Conservation (phyloP, 2,797 vertebrate genomes). For the Acanthis flammea region DNA sequence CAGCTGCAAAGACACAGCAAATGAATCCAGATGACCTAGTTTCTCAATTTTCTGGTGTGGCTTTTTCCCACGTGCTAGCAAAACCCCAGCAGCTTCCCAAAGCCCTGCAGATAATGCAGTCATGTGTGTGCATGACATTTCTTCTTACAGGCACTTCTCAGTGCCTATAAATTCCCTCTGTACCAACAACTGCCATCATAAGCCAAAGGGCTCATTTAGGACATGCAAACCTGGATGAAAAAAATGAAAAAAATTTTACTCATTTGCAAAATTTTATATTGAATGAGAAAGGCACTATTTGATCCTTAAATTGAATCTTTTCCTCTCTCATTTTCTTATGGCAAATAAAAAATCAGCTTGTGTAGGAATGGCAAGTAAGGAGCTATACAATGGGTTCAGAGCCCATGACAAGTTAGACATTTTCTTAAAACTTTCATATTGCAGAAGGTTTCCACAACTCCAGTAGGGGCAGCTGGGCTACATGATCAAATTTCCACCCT, state of each 20-base stretch:
- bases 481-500: neutral
- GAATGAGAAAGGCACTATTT: neutral
- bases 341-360: neutral
- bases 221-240: neutral
- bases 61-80: neutral
- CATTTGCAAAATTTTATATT: neutral
- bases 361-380: neutral
- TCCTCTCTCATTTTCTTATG: neutral
- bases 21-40: slow-evolving; percentile 60
- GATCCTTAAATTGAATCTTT: neutral
- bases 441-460: neutral
- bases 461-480: neutral
- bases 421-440: neutral
- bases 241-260: neutral
- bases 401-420: neutral
- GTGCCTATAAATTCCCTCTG: neutral
- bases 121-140: neutral
- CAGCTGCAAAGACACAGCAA: slow-evolving; percentile 16
- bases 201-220: neutral
- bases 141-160: neutral
- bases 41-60: slow-evolving; percentile 24
- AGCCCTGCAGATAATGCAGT: neutral
- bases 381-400: neutral
- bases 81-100: slow-evolving; percentile 3
- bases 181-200: neutral